A percentile compares a stretch with the other conserved stretches of the same genome.
Conservation (phyloP, 1,140 invertebrate genomes). For the Mamestra configurata region DNA sequence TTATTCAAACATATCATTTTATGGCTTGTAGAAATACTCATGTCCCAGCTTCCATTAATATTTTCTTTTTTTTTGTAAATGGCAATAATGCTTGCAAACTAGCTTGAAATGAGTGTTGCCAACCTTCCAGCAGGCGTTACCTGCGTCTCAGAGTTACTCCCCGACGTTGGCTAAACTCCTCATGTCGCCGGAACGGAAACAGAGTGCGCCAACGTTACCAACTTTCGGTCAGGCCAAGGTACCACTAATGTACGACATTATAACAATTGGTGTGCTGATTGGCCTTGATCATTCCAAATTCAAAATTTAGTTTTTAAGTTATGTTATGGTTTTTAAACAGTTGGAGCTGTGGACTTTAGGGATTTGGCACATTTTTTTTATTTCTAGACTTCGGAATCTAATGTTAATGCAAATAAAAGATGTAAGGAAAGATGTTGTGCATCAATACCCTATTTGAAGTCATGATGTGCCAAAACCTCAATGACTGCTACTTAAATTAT, state of each 20-base stretch:
- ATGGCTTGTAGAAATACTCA: constrained; percentile 51
- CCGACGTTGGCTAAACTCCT: constrained; percentile 93
- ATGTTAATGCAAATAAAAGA: too few species aligned
- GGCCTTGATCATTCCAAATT: constrained; percentile 84
- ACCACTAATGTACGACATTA: constrained; percentile 75
- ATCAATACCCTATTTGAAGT: too few species aligned
- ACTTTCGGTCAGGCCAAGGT: constrained; percentile 89
- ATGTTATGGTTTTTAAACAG: constrained; percentile 48
- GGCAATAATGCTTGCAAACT: constrained; percentile 57
- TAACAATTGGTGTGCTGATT: constrained; percentile 83
- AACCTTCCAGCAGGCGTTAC: constrained; percentile 84
- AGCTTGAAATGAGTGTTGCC: constrained; percentile 84
- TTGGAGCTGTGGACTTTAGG: constrained; percentile 28
- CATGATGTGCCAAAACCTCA: constrained; percentile 27
- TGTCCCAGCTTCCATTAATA: constrained; percentile 52
- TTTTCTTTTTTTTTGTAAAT: constrained; percentile 57
- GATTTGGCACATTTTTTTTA: not conserved
- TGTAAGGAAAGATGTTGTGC: too few species aligned
- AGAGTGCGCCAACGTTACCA: constrained; percentile 76
- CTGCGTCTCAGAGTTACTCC: constrained; percentile 89
- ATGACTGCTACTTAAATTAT: not conserved
- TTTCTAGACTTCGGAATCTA: too few species aligned
- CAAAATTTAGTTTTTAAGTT: constrained; percentile 81
- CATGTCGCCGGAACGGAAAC: constrained; percentile 89
- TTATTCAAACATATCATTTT: constrained; percentile 11